Evolutionary conservation across 1,140 invertebrate species (phyloP), one percentile per base, ranked within the genome.

Genomic region (Bombus impatiens): DNA sequence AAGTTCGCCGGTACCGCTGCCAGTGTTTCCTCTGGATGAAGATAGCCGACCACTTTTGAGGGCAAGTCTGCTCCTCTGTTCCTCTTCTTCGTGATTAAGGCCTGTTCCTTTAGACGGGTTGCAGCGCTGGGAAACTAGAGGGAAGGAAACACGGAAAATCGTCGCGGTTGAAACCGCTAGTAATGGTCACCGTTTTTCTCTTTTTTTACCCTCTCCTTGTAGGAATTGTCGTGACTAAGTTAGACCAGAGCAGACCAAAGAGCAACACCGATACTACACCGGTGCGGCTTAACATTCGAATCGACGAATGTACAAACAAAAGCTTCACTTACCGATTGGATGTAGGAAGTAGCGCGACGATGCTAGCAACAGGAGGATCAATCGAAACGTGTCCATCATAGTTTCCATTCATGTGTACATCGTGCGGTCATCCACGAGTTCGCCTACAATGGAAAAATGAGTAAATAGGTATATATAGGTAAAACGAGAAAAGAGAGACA

Each of bases 361-460:
- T 78, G 83, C 77, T 82, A 90, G 71, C 42, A 90, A 40, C 57
- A 82, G 77, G 32, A 90, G 77, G 42, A 90, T 89, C 86, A 89
- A 87, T 83, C 72, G 83, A 75, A 86, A 81, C 44, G 65, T 85
- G 53, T 40, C 78, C 89, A 88, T 88, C 78, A 82, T 70, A 67
- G 76, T 57, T 85, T 85, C 71, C 78, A 82, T 91, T 91, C 89
- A 91, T 42, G 67, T 81, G 62, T 87, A 84, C 84, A 90, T 90
- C 79, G 78, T 65, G 84, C 88, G 87, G 81, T 89, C 80, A 84
- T 89, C 88, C 85, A 81, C 62, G 80, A 84, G 53, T 42, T 47
- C 71, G 74, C 44, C 89, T 90, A 15, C n/a, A 90, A 91, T 67
- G 84, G 47, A 84, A 83, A 90, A 90, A 82, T 3, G 18, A 62